Base-by-base conservation (phyloP, 2,113 vertebrate species). In the Alectura lathami region DNA sequence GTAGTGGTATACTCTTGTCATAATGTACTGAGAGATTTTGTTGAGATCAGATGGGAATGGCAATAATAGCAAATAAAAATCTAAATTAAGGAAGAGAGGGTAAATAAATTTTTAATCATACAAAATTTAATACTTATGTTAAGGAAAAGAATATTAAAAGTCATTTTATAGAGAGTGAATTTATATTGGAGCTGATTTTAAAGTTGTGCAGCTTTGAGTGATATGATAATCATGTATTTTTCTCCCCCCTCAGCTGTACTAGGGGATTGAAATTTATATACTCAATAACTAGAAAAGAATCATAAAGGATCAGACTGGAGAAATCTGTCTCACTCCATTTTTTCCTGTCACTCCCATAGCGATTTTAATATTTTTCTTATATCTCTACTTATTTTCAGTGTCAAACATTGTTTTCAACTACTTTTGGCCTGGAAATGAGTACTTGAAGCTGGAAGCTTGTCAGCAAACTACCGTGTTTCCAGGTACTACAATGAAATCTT, bases 281-380 rank as follows among this genome's bases (percentile, higher is more conserved):
- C 96, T 97, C 97, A 97, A 97, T 98, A 98, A 97, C 97, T 95
- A 96, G 98, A 95, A 96, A 96, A 97, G 94, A 98, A 98, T 98
- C 97, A 98, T 97, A 98, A 98, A 98, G 96, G 97, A 98, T 98
- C 97, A 98, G 83, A 91, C 96, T 95, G 95, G 90, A 98, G 95
- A 67, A 98, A 98, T 98, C 94, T 97, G 97, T 97, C 97, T 97
- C 96, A 97, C 97, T 98, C 97, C 96, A 98, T 98, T 98, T 98
- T 97, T 97, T 96, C 92, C 97, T 98, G 98, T 98, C 98, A 98
- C 97, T 98, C 97, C 97, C 94, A 97, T 77, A 97, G 97, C 88
- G 97, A 98, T 98, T 98, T 98, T 98, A 98, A 98, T 98, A 98
- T 98, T 97, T 98, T 97, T 95, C 96, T 93, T 94, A 80, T 92